A percentile compares a stretch with the other conserved stretches of the same genome.
These are phyloP conservation scores for Notechis scutatus DNA, from an alignment of 2,113 vertebrate genomes.

Conservation along the genomic window DNA sequence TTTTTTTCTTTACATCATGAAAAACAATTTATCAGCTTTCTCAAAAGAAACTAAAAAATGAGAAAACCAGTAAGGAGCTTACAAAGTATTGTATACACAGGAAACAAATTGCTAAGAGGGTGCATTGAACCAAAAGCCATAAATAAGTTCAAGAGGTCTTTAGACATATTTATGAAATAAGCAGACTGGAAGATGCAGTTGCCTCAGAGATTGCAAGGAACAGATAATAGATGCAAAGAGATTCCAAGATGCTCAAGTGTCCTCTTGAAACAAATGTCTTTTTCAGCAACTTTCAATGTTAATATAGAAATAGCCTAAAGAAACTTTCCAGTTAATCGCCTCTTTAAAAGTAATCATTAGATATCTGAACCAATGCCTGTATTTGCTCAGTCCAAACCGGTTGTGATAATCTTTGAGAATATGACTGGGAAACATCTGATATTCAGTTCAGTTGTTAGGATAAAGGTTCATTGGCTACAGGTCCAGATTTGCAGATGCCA, in stretches of 20 bases:
- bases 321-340: neutral
- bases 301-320: slow-evolving; percentile 4
- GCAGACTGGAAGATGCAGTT: slow-evolving; percentile 22
- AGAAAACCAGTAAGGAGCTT: neutral
- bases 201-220: slow-evolving; percentile 7
- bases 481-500: neutral
- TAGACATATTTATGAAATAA: slow-evolving; percentile 4
- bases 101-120: neutral
- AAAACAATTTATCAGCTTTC: neutral
- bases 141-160: slow-evolving; percentile 5
- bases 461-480: neutral
- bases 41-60: slow-evolving; percentile 20
- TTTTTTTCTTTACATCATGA: neutral
- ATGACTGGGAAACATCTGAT: neutral
- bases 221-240: neutral
- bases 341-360: neutral
- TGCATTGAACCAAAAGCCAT: slow-evolving; percentile 5
- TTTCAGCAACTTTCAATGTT: neutral
- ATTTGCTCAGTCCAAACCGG: neutral
- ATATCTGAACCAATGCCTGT: neutral
- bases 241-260: neutral
- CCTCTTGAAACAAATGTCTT: neutral
- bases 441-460: neutral
- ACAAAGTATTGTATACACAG: neutral
- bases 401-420: neutral